Percentiles rank a stretch among this genome's conserved stretches.
Conservation (phyloP, 2,113 vertebrate genomes). For the Lophura nycthemera region DNA sequence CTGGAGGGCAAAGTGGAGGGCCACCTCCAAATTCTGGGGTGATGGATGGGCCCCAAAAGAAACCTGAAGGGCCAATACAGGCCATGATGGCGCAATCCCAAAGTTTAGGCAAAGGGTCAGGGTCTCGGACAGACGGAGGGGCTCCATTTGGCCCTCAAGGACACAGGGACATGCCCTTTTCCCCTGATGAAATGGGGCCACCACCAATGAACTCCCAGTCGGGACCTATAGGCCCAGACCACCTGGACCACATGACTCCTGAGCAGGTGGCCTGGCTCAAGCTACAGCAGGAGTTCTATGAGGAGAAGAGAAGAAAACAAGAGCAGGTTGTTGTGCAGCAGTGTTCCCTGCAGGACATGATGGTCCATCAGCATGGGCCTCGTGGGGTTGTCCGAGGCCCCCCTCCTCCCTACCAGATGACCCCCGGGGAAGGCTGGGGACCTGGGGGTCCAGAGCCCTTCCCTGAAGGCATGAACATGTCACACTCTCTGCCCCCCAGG, state of each 20-base stretch:
- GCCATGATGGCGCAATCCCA: conserved; percentile 98
- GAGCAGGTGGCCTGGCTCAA: conserved; percentile 99
- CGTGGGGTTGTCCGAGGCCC: conserved; percentile 93
- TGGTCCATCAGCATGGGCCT: conserved; percentile 95
- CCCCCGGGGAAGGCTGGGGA: conserved; percentile 92
- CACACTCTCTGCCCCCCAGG: conserved; percentile 88
- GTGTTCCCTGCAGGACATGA: conserved; percentile 94
- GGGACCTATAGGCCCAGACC: conserved; percentile 85
- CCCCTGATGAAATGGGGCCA: conserved; percentile 93
- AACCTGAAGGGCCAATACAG: conserved; percentile 93
- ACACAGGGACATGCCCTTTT: conserved; percentile 95
- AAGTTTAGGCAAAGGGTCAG: conserved; percentile 91
- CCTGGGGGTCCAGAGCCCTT: conserved; percentile 90
- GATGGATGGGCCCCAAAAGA: conserved; percentile 87
- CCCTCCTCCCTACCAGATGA: conserved; percentile 96
- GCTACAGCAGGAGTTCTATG: conserved; percentile 97
- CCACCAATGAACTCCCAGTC: conserved; percentile 87
- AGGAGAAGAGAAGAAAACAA: conserved; percentile 97
- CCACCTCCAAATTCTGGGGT: conserved; percentile 83
- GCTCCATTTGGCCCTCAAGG: conserved; percentile 92
- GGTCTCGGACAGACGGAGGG: conserved; percentile 89
- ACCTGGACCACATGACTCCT: conserved; percentile 96
- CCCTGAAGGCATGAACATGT: conserved; percentile 88
- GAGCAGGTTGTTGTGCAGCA: conserved; percentile 92
- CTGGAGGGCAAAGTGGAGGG: conserved; percentile 83